Evolutionary conservation across 2,888 invertebrate species (phyloP).

Genomic region (Ptychoptera contaminata): DNA sequence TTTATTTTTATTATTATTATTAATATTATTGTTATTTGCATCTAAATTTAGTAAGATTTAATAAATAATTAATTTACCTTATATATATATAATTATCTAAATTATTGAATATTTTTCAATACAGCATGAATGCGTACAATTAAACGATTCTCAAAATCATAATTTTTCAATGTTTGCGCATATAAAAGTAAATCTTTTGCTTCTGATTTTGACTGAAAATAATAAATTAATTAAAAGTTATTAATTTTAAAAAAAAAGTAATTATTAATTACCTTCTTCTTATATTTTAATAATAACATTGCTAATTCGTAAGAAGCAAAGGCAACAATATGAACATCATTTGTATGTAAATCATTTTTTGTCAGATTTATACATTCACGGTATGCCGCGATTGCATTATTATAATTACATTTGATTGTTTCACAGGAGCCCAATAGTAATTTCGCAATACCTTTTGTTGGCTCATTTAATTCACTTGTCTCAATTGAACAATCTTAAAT

Average conservation of each 20-base stretch:
- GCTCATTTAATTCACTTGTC: conserved; percentile 25
- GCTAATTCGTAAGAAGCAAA: conserved; percentile 50
- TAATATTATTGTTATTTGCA: too few relatives aligned
- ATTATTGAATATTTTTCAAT: too few relatives aligned
- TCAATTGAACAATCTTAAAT: conserved; percentile 6
- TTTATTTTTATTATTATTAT: too few relatives aligned
- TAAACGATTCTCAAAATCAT: conserved; percentile 50
- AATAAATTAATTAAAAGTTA: too few relatives aligned
- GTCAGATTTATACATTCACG: conserved; percentile 23
- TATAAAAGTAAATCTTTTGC: conserved; percentile 34
- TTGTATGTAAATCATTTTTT: conserved; percentile 13
- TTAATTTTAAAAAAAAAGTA: too few relatives aligned
- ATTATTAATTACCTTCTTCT: conserved; percentile 1
- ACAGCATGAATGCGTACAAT: conserved; percentile 43
- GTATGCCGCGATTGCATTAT: conserved; percentile 24
- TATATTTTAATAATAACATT: conserved; percentile 22
- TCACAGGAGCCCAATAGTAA: conserved; percentile 36
- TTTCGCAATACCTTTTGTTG: conserved; percentile 38
- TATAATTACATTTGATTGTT: conserved; percentile 27
- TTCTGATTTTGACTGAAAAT: conserved; percentile 21
- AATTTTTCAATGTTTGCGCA: conserved; percentile 41
- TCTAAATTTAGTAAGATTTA: too few relatives aligned
- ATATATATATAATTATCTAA: too few relatives aligned
- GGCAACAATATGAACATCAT: conserved; percentile 42
- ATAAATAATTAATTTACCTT: conserved; percentile 10